Conservation (phyloP, 1,140 invertebrate genomes). For the Bombus breviceps region DNA sequence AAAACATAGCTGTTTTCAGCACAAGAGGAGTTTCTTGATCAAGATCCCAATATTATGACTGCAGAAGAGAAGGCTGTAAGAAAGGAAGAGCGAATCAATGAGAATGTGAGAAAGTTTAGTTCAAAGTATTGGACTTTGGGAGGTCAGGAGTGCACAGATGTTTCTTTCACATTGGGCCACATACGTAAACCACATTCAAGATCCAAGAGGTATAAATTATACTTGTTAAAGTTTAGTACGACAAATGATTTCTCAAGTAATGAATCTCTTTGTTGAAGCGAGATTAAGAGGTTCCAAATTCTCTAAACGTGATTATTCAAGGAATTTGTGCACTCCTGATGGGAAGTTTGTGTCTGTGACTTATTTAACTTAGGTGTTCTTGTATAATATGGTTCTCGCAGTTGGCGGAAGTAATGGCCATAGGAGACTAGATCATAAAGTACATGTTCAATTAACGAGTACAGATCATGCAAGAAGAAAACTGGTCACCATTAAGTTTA, state of each 20-base stretch:
- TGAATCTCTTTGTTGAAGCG: background rate
- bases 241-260: background rate
- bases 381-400: constrained; percentile 24
- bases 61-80: background rate
- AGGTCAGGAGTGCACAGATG: constrained; percentile 16
- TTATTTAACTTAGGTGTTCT: constrained; percentile 28
- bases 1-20: background rate
- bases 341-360: background rate
- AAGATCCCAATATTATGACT: background rate
- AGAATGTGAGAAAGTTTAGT: constrained; percentile 1
- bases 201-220: background rate
- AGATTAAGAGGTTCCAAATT: background rate
- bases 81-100: background rate
- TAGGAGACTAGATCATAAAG: constrained; percentile 41
- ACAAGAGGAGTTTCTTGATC: background rate
- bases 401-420: constrained; percentile 28
- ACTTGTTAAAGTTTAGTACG: background rate
- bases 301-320: background rate
- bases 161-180: background rate
- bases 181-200: background rate
- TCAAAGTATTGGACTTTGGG: background rate
- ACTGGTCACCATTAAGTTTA: constrained; percentile 53
- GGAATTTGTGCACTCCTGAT: constrained; percentile 28
- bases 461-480: constrained; percentile 15
- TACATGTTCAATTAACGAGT: constrained; percentile 46